Percentiles rank a stretch among this genome's conserved stretches.
Evolutionary conservation across 2,113 vertebrate species (phyloP).

Genomic region (Epinephelus moara): DNA sequence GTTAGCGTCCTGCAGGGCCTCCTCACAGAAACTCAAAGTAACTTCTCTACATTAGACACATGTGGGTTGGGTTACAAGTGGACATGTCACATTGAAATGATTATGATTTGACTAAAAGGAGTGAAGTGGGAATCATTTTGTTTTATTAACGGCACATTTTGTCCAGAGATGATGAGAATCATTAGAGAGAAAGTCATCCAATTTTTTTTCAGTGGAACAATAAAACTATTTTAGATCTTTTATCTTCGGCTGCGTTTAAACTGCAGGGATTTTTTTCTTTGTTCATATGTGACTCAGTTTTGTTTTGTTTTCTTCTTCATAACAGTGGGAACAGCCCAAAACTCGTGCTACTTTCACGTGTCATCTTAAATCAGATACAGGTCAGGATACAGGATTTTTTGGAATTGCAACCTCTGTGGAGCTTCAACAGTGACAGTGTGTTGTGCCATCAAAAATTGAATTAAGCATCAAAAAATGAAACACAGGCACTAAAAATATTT

Average conservation of each 20-base stretch:
- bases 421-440: too few species aligned
- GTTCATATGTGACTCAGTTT: too few species aligned
- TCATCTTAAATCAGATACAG: too few species aligned
- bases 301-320: too few species aligned
- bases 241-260: not conserved
- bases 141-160: not conserved
- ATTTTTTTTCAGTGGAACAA: not conserved
- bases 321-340: too few species aligned
- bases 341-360: too few species aligned
- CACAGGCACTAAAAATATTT: too few species aligned
- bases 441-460: too few species aligned
- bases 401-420: too few species aligned
- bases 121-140: not conserved
- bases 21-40: constrained; percentile 27
- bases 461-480: too few species aligned
- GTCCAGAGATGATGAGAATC: not conserved
- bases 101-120: constrained; percentile 1
- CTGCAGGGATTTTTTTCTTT: too few species aligned
- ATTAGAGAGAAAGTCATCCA: not conserved
- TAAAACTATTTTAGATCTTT: not conserved
- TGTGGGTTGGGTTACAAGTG: constrained; percentile 19
- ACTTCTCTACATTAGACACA: not conserved
- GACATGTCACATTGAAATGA: not conserved
- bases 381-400: too few species aligned
- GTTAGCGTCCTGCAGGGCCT: constrained; percentile 17